Conservation (phyloP, 1,140 invertebrate genomes). For the Nomia melanderi region DNA sequence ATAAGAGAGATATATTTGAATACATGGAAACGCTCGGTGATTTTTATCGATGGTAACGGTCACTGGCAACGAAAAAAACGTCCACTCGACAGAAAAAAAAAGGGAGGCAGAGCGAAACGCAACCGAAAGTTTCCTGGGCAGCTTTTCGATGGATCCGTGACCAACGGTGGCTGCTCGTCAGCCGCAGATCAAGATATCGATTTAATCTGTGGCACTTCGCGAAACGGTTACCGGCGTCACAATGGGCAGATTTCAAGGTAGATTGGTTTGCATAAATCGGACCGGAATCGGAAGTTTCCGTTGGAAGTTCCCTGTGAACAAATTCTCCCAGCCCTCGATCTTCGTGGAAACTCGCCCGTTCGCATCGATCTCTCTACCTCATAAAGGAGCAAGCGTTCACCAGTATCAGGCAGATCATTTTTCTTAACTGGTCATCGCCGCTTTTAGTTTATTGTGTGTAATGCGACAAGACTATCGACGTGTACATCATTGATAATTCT, state of each 20-base stretch:
- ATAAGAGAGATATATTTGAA: slow-evolving; percentile 44
- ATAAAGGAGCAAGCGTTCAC: too few species aligned
- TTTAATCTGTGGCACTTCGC: slow-evolving; percentile 52
- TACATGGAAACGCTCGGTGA: slow-evolving; percentile 41
- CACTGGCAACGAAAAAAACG: slow-evolving; percentile 33
- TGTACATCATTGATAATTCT: too few species aligned
- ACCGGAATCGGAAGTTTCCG: slow-evolving; percentile 17
- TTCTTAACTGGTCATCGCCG: too few species aligned
- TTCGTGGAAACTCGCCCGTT: too few species aligned
- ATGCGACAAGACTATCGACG: too few species aligned
- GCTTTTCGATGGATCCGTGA: slow-evolving; percentile 36
- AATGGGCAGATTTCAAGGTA: slow-evolving; percentile 67
- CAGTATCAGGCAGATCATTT: too few species aligned
- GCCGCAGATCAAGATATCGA: slow-evolving; percentile 64
- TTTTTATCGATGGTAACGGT: slow-evolving; percentile 52
- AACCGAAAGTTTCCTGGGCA: slow-evolving; percentile 25
- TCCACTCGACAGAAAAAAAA: slow-evolving; percentile 27
- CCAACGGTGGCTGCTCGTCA: slow-evolving; percentile 53
- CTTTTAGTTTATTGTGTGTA: too few species aligned
- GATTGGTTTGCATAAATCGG: slow-evolving; percentile 64
- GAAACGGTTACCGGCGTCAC: slow-evolving; percentile 38
- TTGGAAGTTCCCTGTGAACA: slow-evolving; percentile 43
- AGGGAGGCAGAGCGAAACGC: background rate
- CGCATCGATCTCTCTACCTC: too few species aligned
- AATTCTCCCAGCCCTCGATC: too few species aligned